Percentiles rank a stretch among this genome's conserved stretches.
Conservation (phyloP, 64 coral and sea anemone genomes). For the Dendrophyllia cribrosa region DNA sequence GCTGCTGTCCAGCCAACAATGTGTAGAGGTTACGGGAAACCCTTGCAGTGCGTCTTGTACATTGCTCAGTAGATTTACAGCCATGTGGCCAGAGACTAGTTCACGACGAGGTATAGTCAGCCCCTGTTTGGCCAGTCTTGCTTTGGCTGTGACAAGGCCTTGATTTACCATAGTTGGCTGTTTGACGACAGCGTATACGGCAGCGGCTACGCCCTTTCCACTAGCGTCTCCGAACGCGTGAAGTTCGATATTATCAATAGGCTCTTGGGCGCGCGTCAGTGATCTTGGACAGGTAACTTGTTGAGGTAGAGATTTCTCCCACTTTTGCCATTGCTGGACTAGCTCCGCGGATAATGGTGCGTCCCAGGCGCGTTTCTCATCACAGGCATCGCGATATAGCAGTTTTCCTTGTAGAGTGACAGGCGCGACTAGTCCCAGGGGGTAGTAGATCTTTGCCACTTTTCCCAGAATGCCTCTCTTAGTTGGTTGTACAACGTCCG, state of each 20-base stretch:
- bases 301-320: not conserved
- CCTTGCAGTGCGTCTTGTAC: not conserved
- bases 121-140: not conserved
- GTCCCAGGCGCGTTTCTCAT: not conserved
- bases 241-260: not conserved
- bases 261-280: not conserved
- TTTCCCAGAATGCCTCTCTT: too few species aligned
- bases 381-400: not conserved
- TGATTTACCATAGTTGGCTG: not conserved
- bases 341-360: not conserved
- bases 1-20: not conserved
- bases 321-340: not conserved
- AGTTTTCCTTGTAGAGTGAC: not conserved
- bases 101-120: not conserved
- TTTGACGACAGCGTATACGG: not conserved
- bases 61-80: not conserved
- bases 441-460: not conserved
- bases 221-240: too few species aligned
- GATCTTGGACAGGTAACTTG: not conserved
- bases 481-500: too few species aligned
- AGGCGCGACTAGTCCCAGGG: not conserved
- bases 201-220: too few species aligned
- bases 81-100: not conserved
- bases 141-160: not conserved
- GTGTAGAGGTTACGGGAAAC: not conserved